Conservation (phyloP, 2,888 invertebrate species). For the Ferrisia virgata region DNA sequence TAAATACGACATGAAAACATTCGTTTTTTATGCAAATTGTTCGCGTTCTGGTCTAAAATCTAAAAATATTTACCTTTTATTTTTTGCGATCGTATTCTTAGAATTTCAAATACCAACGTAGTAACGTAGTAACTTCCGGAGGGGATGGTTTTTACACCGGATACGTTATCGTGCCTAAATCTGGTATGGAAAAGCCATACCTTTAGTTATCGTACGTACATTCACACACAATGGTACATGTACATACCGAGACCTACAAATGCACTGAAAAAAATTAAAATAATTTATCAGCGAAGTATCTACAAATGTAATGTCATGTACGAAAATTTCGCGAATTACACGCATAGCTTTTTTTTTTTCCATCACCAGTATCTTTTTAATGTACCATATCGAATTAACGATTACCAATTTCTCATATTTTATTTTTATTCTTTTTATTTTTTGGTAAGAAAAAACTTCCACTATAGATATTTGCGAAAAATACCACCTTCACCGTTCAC, state of each 20-base stretch:
- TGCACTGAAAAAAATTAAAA: not conserved
- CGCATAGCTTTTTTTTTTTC: not conserved
- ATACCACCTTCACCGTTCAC: too few species aligned
- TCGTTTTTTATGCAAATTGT: not conserved
- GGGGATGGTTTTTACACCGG: not conserved
- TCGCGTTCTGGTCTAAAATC: not conserved
- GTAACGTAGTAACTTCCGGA: not conserved
- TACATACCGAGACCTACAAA: too few species aligned
- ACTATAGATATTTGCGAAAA: not conserved
- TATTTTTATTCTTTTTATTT: too few species aligned
- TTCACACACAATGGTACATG: too few species aligned
- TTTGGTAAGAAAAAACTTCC: not conserved
- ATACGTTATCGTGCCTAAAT: not conserved
- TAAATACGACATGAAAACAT: not conserved
- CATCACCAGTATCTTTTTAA: not conserved
- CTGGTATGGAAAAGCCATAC: not conserved
- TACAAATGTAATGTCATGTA: not conserved
- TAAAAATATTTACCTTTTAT: slow-evolving; percentile 12
- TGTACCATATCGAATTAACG: not conserved
- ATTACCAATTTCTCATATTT: too few species aligned
- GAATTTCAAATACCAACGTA: not conserved
- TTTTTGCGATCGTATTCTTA: not conserved
- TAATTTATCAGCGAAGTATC: not conserved
- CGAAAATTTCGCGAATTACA: slow-evolving; percentile 6
- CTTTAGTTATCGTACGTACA: not conserved